Conservation (phyloP, 2,888 invertebrate species). For the Agonopterix arenella region DNA sequence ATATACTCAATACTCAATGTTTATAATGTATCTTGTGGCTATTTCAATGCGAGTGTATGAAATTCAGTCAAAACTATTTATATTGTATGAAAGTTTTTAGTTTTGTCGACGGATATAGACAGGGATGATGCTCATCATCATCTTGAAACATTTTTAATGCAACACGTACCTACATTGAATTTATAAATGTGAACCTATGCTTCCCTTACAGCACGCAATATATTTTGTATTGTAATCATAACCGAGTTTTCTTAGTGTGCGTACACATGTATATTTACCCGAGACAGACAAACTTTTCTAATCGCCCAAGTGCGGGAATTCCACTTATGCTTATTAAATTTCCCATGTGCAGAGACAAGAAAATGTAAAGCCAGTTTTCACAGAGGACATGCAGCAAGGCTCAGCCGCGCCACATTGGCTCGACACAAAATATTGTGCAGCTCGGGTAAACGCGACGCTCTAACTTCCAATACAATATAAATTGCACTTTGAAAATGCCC, state of each 20-base stretch:
- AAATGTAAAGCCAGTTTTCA: constrained; percentile 46
- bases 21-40: too few relatives aligned
- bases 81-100: too few relatives aligned
- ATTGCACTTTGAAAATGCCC: constrained; percentile 73
- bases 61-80: too few relatives aligned
- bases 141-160: too few relatives aligned
- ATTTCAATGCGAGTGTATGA: too few relatives aligned
- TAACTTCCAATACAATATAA: constrained; percentile 75
- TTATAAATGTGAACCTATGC: too few relatives aligned
- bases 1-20: too few relatives aligned
- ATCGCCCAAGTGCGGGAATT: constrained; percentile 36
- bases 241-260: neutral
- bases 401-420: constrained; percentile 54
- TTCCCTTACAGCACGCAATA: too few relatives aligned
- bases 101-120: too few relatives aligned
- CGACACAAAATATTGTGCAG: constrained; percentile 66
- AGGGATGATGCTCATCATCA: too few relatives aligned
- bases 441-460: constrained; percentile 53
- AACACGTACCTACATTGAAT: too few relatives aligned
- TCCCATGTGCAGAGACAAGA: constrained; percentile 39
- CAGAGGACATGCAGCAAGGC: constrained; percentile 41
- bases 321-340: constrained; percentile 57
- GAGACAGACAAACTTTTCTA: constrained; percentile 33
- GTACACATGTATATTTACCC: neutral
- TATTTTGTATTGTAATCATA: too few relatives aligned